Conservation (phyloP, 2,888 invertebrate species). For the Escarpia spicata region DNA sequence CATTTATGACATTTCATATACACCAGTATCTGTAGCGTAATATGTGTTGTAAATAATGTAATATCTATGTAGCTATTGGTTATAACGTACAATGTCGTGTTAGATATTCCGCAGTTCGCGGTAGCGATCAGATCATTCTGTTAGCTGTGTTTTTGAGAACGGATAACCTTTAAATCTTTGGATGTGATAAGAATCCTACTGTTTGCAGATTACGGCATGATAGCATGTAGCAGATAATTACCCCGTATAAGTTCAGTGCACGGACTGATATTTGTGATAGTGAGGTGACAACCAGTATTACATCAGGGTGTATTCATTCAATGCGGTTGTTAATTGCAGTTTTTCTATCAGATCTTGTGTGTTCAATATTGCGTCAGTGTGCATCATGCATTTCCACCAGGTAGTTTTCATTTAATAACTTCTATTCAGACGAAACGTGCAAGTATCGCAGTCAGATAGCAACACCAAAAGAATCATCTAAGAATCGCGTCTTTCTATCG, state of each 20-base stretch:
- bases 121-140: not conserved
- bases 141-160: not conserved
- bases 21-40: too few relatives aligned
- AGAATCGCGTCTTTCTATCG: not conserved
- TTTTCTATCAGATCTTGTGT: not conserved
- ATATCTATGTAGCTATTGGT: too few relatives aligned
- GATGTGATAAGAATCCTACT: constrained; percentile 1
- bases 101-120: not conserved
- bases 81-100: not conserved
- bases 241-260: not conserved
- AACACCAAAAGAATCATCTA: not conserved
- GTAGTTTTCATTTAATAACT: not conserved
- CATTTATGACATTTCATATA: too few relatives aligned
- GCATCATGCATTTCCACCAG: not conserved
- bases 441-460: not conserved
- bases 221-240: not conserved
- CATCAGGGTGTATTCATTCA: not conserved
- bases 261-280: not conserved
- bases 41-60: too few relatives aligned
- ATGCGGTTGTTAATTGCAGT: not conserved
- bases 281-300: not conserved
- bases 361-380: not conserved
- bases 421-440: not conserved
- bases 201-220: not conserved
- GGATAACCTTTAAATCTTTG: not conserved